Evolutionary conservation across 2,113 vertebrate genomes (phyloP), one percentile per base, ranked within the genome.

Genomic region (Cyrtonyx montezumae): DNA sequence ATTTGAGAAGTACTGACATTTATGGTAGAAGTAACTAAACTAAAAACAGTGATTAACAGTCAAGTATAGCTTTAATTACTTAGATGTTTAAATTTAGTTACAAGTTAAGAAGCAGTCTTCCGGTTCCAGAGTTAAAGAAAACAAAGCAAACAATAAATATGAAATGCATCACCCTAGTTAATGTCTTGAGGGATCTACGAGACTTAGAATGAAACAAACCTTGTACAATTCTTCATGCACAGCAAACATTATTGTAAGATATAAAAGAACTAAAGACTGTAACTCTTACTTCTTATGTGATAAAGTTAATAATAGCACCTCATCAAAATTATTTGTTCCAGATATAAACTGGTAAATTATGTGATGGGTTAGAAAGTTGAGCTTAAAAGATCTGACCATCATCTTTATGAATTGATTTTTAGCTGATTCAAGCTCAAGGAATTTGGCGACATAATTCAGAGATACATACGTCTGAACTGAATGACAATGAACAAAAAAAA

Each of bases 241-340:
- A 49, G 16, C 6, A 75, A 75, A 48, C 2, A 51, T 49, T 25
- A 13, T 32, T 51, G 17, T 40, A 76, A 53, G 6, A 30, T 75
- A 66, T 42, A 49, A 66, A 87, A 13, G 2, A 71, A 68, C 71
- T 37, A 73, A 81, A 76, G 13, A n/a, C 14, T 26, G 21, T 81
- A 86, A 78, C 1, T 55, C 23, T 69, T 15, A 45, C 7, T 17
- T 71, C 55, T 62, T 49, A 49, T 13, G 8, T 32, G 48, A 9
- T 4, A 37, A 73, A 71, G 10, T 26, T 40, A 32, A 4, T 70
- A n/a, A 34, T 49, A 53, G 13, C 49, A 79, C 2, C 3, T 76
- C 4, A 49, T 71, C 23, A n/a, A 61, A 16, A 9, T 65, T 90
- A 68, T 88, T 93, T 75, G 66, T 84, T 86, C 25, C 25, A 70